phyloP scores from a whole-genome alignment of 2,888 invertebrate genomes.

The Ormyrus labotus region DNA sequence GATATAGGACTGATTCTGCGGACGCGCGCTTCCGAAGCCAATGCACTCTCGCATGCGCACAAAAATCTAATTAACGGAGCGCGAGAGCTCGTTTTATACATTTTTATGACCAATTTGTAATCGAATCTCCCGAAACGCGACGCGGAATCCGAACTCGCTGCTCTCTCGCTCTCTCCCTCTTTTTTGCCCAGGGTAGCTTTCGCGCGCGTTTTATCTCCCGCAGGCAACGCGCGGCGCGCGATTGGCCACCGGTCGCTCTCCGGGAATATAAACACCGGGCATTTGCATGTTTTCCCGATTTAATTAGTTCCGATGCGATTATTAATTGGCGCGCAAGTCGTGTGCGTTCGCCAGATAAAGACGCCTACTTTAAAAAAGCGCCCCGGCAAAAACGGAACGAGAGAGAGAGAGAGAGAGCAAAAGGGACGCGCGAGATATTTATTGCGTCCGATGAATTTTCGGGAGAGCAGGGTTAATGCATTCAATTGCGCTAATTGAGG shows the following conservation, averaged over 20 bases:
- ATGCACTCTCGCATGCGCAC: conserved; percentile 38
- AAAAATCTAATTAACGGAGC: conserved; percentile 70
- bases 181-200: conserved; percentile 46
- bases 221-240: conserved; percentile 6
- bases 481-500: conserved; percentile 42
- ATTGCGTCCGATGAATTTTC: conserved; percentile 51
- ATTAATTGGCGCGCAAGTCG: conserved; percentile 68
- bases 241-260: conserved; percentile 51
- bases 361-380: conserved; percentile 42
- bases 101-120: conserved; percentile 74
- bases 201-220: background rate
- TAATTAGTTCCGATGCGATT: conserved; percentile 74
- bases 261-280: conserved; percentile 69
- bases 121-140: conserved; percentile 63
- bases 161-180: conserved; percentile 54
- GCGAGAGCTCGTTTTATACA: conserved; percentile 67
- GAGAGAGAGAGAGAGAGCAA: conserved; percentile 2
- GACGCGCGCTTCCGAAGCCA: conserved; percentile 18
- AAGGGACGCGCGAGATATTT: conserved; percentile 55
- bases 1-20: conserved; percentile 53
- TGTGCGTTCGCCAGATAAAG: conserved; percentile 43
- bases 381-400: background rate
- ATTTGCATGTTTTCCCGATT: conserved; percentile 75
- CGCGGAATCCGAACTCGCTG: conserved; percentile 37
- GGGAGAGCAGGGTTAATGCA: conserved; percentile 26